phyloP scores from a whole-genome alignment of 2,888 invertebrate species.

The Escarpia spicata region DNA sequence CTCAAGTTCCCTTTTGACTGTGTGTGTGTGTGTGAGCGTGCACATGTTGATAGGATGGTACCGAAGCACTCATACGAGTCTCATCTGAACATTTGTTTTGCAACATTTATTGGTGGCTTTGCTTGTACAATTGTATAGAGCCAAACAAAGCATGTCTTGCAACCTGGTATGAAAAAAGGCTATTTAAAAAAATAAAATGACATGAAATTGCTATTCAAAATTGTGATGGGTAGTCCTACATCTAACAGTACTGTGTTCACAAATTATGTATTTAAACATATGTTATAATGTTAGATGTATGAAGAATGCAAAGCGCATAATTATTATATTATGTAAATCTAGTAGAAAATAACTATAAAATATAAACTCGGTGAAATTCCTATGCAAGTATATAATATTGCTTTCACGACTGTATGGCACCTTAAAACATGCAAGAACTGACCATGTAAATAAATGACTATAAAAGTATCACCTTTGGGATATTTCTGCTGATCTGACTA shows the following conservation, averaged over 20 bases:
- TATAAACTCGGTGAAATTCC: neutral
- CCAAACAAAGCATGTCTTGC: neutral
- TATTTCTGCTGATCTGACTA: neutral
- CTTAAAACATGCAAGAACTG: neutral
- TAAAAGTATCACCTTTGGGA: neutral
- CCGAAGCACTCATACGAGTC: neutral
- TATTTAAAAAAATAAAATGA: neutral
- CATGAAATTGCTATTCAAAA: neutral
- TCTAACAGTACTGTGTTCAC: neutral
- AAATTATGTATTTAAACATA: neutral
- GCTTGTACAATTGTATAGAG: neutral
- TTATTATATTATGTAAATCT: neutral
- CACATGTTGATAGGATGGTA: neutral
- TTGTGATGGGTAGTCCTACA: neutral
- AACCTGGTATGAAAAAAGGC: neutral
- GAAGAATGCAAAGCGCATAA: neutral
- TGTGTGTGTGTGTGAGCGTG: no score
- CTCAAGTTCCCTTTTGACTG: no score
- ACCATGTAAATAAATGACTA: conserved; percentile 12
- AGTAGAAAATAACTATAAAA: neutral
- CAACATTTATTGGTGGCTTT: conserved; percentile 3
- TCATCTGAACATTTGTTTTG: neutral
- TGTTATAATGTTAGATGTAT: neutral
- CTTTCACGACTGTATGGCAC: neutral
- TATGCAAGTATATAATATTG: neutral